These are phyloP conservation scores for Hypotaenidia philippensis DNA, from an alignment of 2,797 vertebrate genomes.

Conservation along the genomic window DNA sequence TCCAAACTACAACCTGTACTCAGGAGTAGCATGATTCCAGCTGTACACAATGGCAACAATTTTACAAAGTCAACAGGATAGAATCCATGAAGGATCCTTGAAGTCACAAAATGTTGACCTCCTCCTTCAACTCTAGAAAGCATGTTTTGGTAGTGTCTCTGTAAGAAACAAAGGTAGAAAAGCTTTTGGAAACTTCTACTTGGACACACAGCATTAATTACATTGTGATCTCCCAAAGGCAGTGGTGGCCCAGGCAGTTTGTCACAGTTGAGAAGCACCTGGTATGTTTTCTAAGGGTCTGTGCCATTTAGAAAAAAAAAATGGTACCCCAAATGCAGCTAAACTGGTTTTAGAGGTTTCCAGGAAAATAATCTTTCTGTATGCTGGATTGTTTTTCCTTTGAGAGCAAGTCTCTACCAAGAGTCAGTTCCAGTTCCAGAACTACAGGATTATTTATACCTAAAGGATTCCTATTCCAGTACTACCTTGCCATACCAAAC, in stretches of 20 bases:
- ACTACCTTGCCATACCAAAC: not conserved
- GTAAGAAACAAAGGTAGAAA: not conserved
- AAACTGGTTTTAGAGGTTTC: not conserved
- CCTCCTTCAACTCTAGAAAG: not conserved
- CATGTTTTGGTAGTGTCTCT: not conserved
- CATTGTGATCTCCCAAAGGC: not conserved
- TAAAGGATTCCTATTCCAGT: not conserved
- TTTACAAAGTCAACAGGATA: not conserved
- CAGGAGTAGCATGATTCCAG: accelerated
- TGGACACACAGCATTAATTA: not conserved
- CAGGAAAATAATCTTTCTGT: not conserved
- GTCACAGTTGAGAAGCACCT: not conserved
- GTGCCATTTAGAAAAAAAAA: not conserved
- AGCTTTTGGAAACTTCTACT: not conserved
- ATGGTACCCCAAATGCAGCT: not conserved
- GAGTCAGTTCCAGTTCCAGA: not conserved
- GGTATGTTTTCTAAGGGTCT: accelerated
- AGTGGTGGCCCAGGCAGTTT: not conserved
- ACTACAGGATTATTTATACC: not conserved
- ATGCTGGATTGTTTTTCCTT: not conserved
- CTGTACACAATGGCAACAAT: accelerated
- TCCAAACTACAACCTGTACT: not conserved
- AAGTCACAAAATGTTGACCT: not conserved
- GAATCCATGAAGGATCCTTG: not conserved
- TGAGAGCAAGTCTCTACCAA: not conserved